Conservation (phyloP, 2,888 invertebrate species). For the Troilus luridus region DNA sequence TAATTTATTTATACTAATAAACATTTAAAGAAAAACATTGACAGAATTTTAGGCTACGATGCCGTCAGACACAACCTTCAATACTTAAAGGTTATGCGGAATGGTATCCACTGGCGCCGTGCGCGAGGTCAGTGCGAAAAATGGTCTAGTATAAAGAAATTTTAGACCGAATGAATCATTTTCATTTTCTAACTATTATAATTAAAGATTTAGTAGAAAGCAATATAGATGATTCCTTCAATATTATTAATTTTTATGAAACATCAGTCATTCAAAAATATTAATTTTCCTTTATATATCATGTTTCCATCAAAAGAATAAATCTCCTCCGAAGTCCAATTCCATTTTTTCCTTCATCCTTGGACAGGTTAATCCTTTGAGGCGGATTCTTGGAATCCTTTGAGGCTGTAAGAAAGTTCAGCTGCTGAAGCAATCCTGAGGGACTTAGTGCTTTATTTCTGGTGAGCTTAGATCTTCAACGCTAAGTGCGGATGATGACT, state of each 20-base stretch:
- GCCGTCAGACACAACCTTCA: neutral
- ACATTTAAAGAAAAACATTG: no score
- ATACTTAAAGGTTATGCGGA: neutral
- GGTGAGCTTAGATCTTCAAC: neutral
- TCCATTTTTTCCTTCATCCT: neutral
- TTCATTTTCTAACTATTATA: no score
- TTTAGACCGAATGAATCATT: no score
- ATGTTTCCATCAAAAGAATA: neutral
- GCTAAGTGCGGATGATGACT: neutral
- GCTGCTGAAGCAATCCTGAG: neutral
- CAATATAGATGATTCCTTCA: no score
- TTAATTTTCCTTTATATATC: no score
- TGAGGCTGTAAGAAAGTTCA: neutral
- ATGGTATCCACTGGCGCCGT: neutral
- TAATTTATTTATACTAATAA: no score
- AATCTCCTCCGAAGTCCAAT: neutral
- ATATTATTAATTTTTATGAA: no score
- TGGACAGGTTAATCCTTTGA: neutral
- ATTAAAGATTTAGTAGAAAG: no score
- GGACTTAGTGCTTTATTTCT: slow-evolving; percentile 4
- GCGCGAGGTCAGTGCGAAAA: neutral
- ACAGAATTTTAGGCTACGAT: neutral
- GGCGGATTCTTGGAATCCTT: neutral
- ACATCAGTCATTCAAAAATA: no score
- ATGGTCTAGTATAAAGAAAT: no score